Evolutionary conservation across 2,888 invertebrate species (phyloP).

Genomic region (Polyommatus icarus): DNA sequence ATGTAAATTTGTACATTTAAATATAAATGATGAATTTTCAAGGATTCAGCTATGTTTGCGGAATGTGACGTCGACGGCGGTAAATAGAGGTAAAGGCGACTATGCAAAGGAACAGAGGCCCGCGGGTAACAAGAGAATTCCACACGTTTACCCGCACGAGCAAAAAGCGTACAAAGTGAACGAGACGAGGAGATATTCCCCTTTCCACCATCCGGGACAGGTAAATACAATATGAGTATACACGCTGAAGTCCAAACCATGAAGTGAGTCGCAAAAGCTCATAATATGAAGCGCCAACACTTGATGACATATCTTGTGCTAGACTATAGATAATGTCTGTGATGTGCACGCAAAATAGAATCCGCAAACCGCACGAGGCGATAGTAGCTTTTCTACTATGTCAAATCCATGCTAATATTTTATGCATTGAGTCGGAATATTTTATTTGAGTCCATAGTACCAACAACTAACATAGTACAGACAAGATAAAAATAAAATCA

Average conservation of each 20-base stretch:
- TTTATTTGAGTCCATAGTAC: neutral
- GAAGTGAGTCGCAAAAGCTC: no score
- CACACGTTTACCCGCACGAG: slow-evolving; percentile 51
- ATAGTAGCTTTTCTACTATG: no score
- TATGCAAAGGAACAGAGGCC: neutral
- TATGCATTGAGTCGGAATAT: no score
- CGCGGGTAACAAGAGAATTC: slow-evolving; percentile 42
- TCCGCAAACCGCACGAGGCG: no score
- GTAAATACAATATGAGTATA: slow-evolving; percentile 46
- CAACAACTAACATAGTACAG: neutral
- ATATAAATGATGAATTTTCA: neutral
- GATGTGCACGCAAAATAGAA: no score
- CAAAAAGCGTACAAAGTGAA: slow-evolving; percentile 46
- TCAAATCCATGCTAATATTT: no score
- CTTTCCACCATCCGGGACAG: slow-evolving; percentile 62
- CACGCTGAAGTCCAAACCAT: no score
- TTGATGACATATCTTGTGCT: no score
- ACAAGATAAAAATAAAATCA: neutral
- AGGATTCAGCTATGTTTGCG: slow-evolving; percentile 8
- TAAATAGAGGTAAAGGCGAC: slow-evolving; percentile 5
- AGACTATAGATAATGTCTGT: no score
- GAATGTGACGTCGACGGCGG: neutral
- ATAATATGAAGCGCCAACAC: no score
- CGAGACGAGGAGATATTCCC: slow-evolving; percentile 60
- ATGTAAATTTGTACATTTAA: neutral